A percentile compares a stretch with the other conserved stretches of the same genome.
phyloP scores from a whole-genome alignment of 2,888 invertebrate genomes.

The Bembecia ichneumoniformis region DNA sequence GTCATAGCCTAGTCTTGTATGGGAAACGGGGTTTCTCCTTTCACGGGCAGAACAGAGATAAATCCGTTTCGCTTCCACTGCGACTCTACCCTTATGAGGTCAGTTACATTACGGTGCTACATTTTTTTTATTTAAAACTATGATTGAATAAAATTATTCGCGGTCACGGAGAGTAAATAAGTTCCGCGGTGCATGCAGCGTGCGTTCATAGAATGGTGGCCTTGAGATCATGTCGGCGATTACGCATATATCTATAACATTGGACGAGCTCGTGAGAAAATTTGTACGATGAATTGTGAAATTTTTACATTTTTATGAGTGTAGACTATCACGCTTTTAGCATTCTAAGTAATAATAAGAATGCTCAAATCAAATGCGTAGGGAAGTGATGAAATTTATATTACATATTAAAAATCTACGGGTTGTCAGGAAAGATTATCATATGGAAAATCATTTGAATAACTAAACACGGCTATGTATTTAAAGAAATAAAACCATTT shows the following conservation, averaged over 20 bases:
- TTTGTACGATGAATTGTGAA: neutral
- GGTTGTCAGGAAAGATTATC: too few relatives aligned
- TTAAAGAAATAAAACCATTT: too few relatives aligned
- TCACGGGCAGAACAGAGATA: too few relatives aligned
- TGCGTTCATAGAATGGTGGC: constrained; percentile 1
- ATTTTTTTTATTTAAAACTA: neutral
- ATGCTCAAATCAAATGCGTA: too few relatives aligned
- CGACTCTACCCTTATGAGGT: neutral
- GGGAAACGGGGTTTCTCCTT: too few relatives aligned
- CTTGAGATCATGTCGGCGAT: neutral
- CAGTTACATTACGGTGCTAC: neutral
- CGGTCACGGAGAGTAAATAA: constrained; percentile 7
- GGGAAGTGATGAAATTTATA: too few relatives aligned
- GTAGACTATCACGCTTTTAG: too few relatives aligned
- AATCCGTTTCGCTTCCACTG: neutral
- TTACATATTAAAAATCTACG: too few relatives aligned
- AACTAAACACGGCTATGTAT: too few relatives aligned
- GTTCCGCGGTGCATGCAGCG: constrained; percentile 5
- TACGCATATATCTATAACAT: neutral
- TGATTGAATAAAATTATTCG: constrained; percentile 7
- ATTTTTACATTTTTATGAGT: neutral
- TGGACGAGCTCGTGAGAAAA: neutral
- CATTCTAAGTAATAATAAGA: too few relatives aligned
- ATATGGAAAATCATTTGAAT: too few relatives aligned
- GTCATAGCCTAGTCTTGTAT: too few relatives aligned